phyloP scores from a whole-genome alignment of 1,140 invertebrate species.

The Temnothorax nylanderi region DNA sequence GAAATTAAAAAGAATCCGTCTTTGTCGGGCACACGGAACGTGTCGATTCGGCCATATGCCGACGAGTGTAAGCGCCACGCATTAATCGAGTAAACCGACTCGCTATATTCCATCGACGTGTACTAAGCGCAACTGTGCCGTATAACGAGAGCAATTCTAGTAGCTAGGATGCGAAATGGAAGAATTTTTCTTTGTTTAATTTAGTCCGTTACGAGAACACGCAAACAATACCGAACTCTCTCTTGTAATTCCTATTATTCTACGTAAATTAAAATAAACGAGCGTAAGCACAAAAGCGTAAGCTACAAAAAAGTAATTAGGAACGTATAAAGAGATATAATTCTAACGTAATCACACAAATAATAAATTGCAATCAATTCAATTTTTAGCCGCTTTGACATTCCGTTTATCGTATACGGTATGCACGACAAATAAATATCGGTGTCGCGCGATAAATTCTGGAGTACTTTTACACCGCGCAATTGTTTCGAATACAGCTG shows the following conservation, averaged over 20 bases:
- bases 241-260: neutral
- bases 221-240: neutral
- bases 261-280: neutral
- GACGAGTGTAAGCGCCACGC: neutral
- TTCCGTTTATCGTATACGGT: constrained; percentile 4
- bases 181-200: neutral
- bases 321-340: neutral
- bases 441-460: constrained; percentile 45
- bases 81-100: neutral
- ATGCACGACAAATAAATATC: constrained; percentile 38
- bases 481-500: constrained; percentile 36
- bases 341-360: neutral
- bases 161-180: neutral
- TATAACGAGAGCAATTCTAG: neutral
- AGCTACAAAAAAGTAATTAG: neutral
- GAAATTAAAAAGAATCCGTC: constrained; percentile 56
- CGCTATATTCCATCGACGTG: neutral
- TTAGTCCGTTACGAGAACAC: neutral
- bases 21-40: neutral
- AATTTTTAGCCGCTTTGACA: constrained; percentile 1
- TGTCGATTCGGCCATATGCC: constrained; percentile 7
- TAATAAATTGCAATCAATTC: constrained; percentile 16
- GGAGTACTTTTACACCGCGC: constrained; percentile 37
- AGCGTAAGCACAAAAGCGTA: too few species aligned
- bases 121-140: neutral